These are phyloP conservation scores for Brenthis daphne DNA, from an alignment of 2,888 invertebrate genomes.

Conservation along the genomic window DNA sequence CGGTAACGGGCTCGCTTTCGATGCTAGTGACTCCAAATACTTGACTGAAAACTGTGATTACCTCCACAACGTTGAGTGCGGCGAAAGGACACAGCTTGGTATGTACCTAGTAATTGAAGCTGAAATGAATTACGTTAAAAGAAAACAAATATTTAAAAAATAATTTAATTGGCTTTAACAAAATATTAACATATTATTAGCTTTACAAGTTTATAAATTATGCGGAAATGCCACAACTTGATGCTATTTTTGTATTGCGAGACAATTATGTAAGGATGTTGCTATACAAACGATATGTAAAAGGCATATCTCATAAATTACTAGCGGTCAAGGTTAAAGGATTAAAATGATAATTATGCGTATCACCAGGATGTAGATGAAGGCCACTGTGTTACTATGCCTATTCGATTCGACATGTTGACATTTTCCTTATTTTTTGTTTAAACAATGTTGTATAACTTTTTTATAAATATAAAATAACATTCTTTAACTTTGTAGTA, in stretches of 20 bases:
- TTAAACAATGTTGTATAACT: neutral
- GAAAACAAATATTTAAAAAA: too few species aligned
- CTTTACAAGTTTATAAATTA: constrained; percentile 8
- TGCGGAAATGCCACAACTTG: constrained; percentile 26
- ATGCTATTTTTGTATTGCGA: constrained; percentile 23
- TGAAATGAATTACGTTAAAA: neutral
- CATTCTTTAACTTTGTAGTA: constrained; percentile 23
- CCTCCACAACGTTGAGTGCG: constrained; percentile 96
- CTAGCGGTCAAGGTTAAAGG: constrained; percentile 59
- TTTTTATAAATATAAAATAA: neutral
- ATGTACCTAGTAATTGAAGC: constrained; percentile 48
- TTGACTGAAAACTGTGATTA: constrained; percentile 97
- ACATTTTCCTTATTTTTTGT: constrained; percentile 22
- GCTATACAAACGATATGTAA: constrained; percentile 13
- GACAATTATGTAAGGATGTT: constrained; percentile 27
- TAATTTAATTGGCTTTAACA: too few species aligned
- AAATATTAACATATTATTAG: constrained; percentile 8
- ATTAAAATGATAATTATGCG: constrained; percentile 56
- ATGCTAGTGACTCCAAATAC: constrained; percentile 93
- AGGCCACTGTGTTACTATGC: constrained; percentile 54
- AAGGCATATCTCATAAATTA: constrained; percentile 42
- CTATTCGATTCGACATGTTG: constrained; percentile 18
- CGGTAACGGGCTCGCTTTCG: constrained; percentile 96
- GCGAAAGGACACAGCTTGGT: constrained; percentile 93
- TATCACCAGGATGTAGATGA: constrained; percentile 67